Conservation (phyloP, 53 echinoderm and acorn worm species). For the Astropecten irregularis region DNA sequence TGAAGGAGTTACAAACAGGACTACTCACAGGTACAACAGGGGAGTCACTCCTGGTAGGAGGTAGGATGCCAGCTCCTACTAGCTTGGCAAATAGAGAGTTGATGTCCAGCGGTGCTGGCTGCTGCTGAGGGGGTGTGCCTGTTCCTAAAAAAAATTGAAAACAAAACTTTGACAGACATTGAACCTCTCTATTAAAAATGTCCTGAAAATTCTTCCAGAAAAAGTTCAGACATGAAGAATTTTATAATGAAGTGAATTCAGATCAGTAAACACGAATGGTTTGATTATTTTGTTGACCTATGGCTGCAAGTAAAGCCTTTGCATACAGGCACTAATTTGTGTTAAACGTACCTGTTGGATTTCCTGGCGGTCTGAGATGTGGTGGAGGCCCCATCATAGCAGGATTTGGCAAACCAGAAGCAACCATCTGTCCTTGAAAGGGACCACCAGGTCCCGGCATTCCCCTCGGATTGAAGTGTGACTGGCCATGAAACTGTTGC, state of each 20-base stretch:
- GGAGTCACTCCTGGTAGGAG: conserved; percentile 62
- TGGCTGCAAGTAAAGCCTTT: no score
- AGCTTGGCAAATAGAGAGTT: conserved; percentile 87
- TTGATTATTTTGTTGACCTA: no score
- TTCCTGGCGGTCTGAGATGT: conserved; percentile 10
- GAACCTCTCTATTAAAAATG: neutral
- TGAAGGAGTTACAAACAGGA: no score
- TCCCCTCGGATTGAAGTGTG: neutral
- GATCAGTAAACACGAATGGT: no score
- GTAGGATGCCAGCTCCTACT: conserved; percentile 74
- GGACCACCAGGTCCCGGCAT: neutral
- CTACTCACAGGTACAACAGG: conserved; percentile 43
- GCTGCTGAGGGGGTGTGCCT: conserved; percentile 53
- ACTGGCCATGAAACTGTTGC: neutral
- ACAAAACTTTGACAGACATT: neutral
- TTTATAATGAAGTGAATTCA: no score
- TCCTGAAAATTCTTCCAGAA: no score
- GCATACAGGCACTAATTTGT: no score
- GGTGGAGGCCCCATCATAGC: conserved; percentile 18
- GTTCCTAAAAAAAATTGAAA: neutral
- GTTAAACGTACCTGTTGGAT: no score
- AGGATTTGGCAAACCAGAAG: conserved; percentile 3
- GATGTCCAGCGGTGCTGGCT: conserved; percentile 70
- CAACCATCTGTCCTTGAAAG: neutral
- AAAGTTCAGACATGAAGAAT: neutral